phyloP scores from a whole-genome alignment of 2,888 invertebrate species.

The Congeria kusceri region DNA sequence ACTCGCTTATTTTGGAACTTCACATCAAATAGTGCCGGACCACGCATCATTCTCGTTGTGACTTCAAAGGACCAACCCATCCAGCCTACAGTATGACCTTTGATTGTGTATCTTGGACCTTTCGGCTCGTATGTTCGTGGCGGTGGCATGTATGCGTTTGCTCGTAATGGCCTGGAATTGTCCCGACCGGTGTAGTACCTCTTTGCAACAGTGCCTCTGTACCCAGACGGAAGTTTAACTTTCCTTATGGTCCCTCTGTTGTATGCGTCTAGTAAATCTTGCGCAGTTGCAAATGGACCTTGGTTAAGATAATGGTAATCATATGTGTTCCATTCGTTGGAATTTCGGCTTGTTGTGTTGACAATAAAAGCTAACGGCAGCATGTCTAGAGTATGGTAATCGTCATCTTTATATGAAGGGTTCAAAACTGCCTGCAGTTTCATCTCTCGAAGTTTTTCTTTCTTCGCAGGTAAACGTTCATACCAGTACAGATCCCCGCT shows the following conservation, averaged over 20 bases:
- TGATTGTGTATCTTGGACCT: no score
- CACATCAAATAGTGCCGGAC: no score
- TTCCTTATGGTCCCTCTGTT: constrained; percentile 35
- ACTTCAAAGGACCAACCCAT: no score
- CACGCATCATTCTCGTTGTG: no score
- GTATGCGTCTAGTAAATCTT: constrained; percentile 41
- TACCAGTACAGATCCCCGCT: constrained; percentile 12
- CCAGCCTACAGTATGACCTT: no score
- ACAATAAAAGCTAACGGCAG: constrained; percentile 57
- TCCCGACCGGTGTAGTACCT: constrained; percentile 36
- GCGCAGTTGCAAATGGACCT: constrained; percentile 55
- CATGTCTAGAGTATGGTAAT: constrained; percentile 46
- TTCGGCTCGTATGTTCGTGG: no score
- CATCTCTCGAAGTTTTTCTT: constrained; percentile 6
- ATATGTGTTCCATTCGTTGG: constrained; percentile 50
- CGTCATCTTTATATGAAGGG: constrained; percentile 4
- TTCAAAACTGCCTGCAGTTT: constrained; percentile 7
- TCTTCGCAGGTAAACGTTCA: constrained; percentile 2
- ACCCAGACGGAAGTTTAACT: constrained; percentile 45
- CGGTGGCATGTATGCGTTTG: constrained; percentile 49
- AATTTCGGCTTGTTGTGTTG: constrained; percentile 51
- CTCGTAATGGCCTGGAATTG: constrained; percentile 22
- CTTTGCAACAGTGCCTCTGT: constrained; percentile 35
- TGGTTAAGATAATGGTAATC: constrained; percentile 60
- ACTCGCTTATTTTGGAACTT: no score